A percentile compares a stretch with the other conserved stretches of the same genome.
phyloP scores from a whole-genome alignment of 2,113 vertebrate species.

The Hydrochoerus hydrochaeris region DNA sequence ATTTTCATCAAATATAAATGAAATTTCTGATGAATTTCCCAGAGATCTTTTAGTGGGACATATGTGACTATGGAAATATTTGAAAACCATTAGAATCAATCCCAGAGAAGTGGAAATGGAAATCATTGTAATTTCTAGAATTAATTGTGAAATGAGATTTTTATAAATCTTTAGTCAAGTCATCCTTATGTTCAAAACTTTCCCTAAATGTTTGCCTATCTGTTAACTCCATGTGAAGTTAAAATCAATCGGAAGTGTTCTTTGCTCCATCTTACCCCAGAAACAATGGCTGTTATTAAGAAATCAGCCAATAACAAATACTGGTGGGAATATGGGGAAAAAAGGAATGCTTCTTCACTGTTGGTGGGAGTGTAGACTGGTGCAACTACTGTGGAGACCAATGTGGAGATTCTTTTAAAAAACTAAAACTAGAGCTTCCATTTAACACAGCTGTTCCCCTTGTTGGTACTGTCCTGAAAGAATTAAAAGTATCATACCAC shows the following conservation, averaged over 20 bases:
- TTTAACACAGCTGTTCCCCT: background rate
- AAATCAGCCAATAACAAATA: background rate
- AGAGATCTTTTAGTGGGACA: background rate
- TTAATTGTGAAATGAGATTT: constrained; percentile 46
- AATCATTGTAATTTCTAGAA: constrained; percentile 33
- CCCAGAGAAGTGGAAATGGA: background rate
- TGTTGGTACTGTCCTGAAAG: background rate
- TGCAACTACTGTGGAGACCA: background rate
- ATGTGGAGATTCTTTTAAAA: background rate
- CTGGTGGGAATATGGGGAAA: background rate
- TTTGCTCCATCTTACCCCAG: background rate
- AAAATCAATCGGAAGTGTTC: constrained; percentile 34
- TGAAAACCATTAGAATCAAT: background rate
- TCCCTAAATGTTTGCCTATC: background rate
- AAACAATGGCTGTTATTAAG: background rate
- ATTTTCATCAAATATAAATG: background rate
- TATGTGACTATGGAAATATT: background rate
- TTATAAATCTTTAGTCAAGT: constrained; percentile 28
- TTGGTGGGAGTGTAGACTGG: background rate
- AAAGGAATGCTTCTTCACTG: background rate
- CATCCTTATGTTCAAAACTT: constrained; percentile 31
- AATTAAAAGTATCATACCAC: background rate
- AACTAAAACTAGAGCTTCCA: background rate
- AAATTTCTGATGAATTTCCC: constrained; percentile 26
- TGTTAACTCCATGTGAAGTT: background rate